phyloP scores from a whole-genome alignment of 2,113 vertebrate genomes.

The Festucalex cinctus region DNA sequence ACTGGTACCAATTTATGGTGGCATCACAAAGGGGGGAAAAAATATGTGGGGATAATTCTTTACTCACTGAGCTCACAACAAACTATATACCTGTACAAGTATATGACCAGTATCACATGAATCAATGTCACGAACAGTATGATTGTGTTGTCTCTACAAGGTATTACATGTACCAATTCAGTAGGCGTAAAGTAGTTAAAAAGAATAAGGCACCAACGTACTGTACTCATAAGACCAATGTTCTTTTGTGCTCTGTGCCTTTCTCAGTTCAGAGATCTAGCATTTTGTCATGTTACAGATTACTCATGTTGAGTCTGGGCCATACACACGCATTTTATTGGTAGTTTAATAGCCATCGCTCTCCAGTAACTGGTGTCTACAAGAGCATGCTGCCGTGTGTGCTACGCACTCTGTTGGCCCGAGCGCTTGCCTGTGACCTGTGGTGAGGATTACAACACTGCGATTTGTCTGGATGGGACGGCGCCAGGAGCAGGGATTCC shows the following conservation, averaged over 20 bases:
- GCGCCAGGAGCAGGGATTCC: conserved; percentile 35
- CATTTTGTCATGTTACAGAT: not conserved
- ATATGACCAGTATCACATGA: no score
- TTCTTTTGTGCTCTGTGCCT: not conserved
- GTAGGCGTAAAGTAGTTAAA: not conserved
- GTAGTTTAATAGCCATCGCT: conserved; percentile 13
- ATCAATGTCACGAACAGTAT: no score
- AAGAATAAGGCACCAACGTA: not conserved
- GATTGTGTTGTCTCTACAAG: not conserved
- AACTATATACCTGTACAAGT: no score
- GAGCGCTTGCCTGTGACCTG: conserved; percentile 54
- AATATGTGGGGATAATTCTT: not conserved
- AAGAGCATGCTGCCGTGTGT: conserved; percentile 18
- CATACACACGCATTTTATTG: not conserved
- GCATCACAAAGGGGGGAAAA: not conserved
- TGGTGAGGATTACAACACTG: conserved; percentile 57
- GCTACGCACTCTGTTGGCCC: conserved; percentile 26
- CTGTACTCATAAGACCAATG: not conserved
- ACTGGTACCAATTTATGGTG: not conserved
- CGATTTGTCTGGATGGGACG: conserved; percentile 42
- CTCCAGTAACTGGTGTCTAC: conserved; percentile 32
- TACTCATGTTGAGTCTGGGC: conserved; percentile 1
- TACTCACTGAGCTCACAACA: no score
- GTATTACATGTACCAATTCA: not conserved
- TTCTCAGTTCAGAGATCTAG: not conserved